phyloP scores from a whole-genome alignment of 2,113 vertebrate genomes.

The Callithrix jacchus region DNA sequence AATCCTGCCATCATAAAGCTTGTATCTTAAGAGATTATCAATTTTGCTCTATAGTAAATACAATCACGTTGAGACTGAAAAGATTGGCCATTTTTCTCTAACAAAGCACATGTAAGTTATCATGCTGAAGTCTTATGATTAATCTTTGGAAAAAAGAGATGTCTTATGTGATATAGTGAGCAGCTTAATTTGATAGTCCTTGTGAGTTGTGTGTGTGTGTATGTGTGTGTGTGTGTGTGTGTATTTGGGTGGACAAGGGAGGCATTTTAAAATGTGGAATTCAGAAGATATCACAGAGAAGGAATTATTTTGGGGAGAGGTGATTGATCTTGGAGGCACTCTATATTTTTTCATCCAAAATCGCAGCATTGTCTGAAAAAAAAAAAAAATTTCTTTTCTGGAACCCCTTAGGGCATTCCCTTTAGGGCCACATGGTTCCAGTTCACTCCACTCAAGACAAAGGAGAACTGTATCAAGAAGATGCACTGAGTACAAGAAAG shows the following conservation, averaged over 20 bases:
- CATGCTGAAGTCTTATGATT: background rate
- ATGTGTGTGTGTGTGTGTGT: background rate
- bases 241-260: background rate
- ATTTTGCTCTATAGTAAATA: background rate
- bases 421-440: background rate
- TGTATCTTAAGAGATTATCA: background rate
- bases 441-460: background rate
- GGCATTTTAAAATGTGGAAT: constrained; percentile 8
- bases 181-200: background rate
- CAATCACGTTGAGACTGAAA: background rate
- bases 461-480: background rate
- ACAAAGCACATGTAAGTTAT: background rate
- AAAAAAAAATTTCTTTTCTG: constrained; percentile 13
- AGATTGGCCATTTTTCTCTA: background rate
- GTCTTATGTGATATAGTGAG: background rate
- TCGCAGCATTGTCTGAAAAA: background rate
- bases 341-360: constrained; percentile 4
- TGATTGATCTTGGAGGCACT: background rate
- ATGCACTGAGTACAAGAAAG: background rate
- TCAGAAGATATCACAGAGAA: background rate
- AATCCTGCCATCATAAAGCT: background rate
- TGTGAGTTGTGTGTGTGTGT: background rate
- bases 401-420: background rate
- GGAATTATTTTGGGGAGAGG: background rate
- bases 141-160: background rate